A percentile compares a stretch with the other conserved stretches of the same genome.
Evolutionary conservation across 2,113 vertebrate species (phyloP).

Genomic region (Nothocercus nigrocapillus): DNA sequence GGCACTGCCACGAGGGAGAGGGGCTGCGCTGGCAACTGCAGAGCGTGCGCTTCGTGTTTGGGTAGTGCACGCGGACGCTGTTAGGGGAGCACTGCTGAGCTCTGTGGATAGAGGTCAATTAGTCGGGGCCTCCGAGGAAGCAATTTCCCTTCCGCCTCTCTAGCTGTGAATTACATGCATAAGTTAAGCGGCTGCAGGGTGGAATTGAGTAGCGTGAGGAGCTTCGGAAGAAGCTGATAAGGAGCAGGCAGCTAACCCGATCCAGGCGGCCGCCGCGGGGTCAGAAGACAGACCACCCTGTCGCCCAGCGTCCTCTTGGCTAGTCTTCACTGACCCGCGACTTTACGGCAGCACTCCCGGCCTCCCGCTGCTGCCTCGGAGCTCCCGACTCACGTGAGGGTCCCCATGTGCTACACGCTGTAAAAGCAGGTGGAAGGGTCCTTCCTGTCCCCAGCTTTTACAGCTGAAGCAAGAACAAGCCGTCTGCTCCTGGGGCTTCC

Average conservation of each 20-base stretch:
- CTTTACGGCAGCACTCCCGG: not conserved
- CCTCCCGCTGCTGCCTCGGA: rapidly evolving
- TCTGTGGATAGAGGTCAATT: conserved; percentile 75
- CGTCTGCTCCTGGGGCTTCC: rapidly evolving
- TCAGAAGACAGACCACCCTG: not conserved
- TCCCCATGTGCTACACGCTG: rapidly evolving
- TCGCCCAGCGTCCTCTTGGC: not conserved
- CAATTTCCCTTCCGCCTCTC: conserved; percentile 31
- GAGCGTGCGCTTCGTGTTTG: conserved; percentile 29
- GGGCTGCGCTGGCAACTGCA: conserved; percentile 25
- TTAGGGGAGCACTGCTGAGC: conserved; percentile 73
- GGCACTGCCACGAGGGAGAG: conserved; percentile 43
- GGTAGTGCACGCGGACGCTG: not conserved
- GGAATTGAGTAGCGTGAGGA: conserved; percentile 14
- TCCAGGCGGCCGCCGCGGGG: conserved; percentile 4
- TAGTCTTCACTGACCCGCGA: not conserved
- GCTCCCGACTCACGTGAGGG: not conserved
- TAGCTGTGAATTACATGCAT: conserved; percentile 51
- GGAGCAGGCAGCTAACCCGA: conserved; percentile 8
- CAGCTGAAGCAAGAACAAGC: not conserved
- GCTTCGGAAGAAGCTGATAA: conserved; percentile 44
- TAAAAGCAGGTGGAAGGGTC: not conserved
- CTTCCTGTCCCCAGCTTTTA: rapidly evolving
- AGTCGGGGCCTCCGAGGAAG: conserved; percentile 68
- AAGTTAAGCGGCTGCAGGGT: conserved; percentile 15